Conservation (phyloP, 2,888 invertebrate species). For the Agrotis ipsilon region DNA sequence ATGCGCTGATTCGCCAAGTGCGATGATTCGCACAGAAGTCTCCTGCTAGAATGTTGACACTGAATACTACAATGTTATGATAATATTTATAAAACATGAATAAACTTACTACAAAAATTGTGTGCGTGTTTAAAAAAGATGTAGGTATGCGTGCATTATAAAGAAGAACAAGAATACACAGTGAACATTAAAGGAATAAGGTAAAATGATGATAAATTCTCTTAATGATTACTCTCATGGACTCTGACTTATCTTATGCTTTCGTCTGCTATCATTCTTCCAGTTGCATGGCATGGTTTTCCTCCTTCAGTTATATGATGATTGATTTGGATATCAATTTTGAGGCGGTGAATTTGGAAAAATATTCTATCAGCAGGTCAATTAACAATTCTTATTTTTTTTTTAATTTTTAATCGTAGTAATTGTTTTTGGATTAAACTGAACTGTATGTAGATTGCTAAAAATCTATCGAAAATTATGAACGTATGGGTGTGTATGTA, state of each 20-base stretch:
- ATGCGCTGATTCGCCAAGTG: constrained; percentile 63
- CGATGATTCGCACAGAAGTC: constrained; percentile 72
- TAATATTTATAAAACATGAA: constrained; percentile 68
- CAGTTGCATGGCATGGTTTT: background rate
- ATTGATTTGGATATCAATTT: too few species aligned
- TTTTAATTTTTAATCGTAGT: too few species aligned
- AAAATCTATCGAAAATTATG: too few species aligned
- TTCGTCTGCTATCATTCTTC: background rate
- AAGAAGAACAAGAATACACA: background rate
- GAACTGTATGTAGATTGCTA: too few species aligned
- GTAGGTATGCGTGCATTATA: background rate
- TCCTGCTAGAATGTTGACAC: constrained; percentile 69
- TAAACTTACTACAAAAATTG: constrained; percentile 20
- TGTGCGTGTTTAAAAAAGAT: too few species aligned
- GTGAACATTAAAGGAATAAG: background rate
- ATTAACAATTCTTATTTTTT: too few species aligned
- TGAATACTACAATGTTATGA: constrained; percentile 66
- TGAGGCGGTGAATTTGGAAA: too few species aligned
- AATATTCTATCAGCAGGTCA: too few species aligned
- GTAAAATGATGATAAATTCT: background rate
- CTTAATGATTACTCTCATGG: background rate
- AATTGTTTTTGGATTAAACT: too few species aligned
- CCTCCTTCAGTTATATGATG: too few species aligned
- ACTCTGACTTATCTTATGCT: background rate
- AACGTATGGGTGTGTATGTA: too few species aligned